Evolutionary conservation across 1,140 invertebrate species (phyloP), one percentile per base, ranked within the genome.

Genomic region (Zaprionus vittiger): DNA sequence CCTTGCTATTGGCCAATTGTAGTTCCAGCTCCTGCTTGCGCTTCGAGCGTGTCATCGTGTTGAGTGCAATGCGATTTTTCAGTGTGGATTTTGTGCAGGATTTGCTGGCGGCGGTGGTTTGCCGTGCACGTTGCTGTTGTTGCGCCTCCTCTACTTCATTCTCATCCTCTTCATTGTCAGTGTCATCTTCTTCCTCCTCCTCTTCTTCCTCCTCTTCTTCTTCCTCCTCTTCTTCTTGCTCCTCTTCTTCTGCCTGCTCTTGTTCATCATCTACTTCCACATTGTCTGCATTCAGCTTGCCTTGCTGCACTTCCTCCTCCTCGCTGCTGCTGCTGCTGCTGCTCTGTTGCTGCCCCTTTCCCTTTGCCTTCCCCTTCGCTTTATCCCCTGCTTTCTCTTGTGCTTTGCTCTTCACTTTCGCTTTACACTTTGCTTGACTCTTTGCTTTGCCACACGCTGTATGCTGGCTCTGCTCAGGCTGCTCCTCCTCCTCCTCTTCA

Each of bases 1-100:
- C 91, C 62, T 93, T 93, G 44, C 91, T 92, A 28, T 93, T 93
- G 73, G 92, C 92, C 67, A 92, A n/a, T 56, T 93, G 86, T 1
- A 81, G 73, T 28, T 93, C 91, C 20, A 89, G 79, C 64, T 93
- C 91, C 26, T 83, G 81, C 73, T 92, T 92, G 5, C 83, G 87
- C 5, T 93, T 93, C 3, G 91, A 93, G 24, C 92, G 79, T 1
- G 92, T 93, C 92, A 93, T 93, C 2, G 92, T 93, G 49, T 93
- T 92, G 6, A 87, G 74, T 7, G 79, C 77, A 12, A 91, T 83
- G 34, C 80, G 84, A 44, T 73, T 76, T 4, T 74, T 83, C 1
- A 77, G 57, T 5, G 64, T 12, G 68, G 74, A 5, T 73, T 56
- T 11, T 34, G 44, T 9, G 52, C 38, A 31, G 55, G 52, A 14